A percentile compares a stretch with the other conserved stretches of the same genome.
Conservation (phyloP, 2,797 vertebrate species). For the Aphelocoma californica region DNA sequence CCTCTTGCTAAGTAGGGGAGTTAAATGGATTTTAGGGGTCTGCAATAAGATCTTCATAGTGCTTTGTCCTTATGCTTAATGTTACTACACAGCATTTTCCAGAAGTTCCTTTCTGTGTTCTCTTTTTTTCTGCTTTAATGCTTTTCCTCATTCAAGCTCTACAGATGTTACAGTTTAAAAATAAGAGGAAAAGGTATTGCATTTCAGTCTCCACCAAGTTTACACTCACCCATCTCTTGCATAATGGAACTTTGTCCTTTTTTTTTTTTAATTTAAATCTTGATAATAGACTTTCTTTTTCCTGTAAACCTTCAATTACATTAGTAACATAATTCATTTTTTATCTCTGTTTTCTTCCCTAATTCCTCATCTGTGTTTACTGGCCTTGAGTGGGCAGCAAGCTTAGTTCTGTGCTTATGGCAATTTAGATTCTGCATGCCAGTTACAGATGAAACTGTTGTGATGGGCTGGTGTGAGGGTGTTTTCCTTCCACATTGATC, state of each 20-base stretch:
- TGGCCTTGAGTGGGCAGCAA: neutral
- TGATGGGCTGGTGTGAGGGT: neutral
- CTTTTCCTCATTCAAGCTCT: neutral
- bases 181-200: neutral
- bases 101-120: neutral
- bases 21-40: slow-evolving; percentile 22
- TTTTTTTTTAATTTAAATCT: neutral
- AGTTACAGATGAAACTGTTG: neutral
- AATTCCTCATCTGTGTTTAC: neutral
- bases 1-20: slow-evolving; percentile 18
- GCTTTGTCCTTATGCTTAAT: neutral
- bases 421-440: neutral
- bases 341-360: neutral
- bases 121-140: neutral
- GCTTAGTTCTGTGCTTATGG: neutral
- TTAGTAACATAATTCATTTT: neutral
- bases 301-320: neutral
- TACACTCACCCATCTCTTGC: neutral
- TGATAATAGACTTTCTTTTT: neutral
- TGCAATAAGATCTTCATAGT: slow-evolving; percentile 7
- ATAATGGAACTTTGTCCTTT: neutral
- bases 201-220: neutral
- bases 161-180: neutral
- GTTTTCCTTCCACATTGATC: neutral
- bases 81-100: neutral